Percentiles rank a stretch among this genome's conserved stretches.
Evolutionary conservation across 2,888 invertebrate genomes (phyloP).

Genomic region (Deilephila elpenor): DNA sequence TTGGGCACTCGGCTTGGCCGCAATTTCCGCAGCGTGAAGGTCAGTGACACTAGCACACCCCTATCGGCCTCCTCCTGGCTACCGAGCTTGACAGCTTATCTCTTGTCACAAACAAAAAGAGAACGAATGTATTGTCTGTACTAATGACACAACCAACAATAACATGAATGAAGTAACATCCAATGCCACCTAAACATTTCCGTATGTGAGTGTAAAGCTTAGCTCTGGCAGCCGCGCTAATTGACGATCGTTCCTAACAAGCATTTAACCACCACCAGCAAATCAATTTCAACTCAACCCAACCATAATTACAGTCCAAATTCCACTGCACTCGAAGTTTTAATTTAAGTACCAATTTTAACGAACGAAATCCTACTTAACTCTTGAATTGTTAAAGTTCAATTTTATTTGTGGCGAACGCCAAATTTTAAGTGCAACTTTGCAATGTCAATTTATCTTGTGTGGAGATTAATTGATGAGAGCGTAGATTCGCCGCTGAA

Average conservation of each 20-base stretch:
- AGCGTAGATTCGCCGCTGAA: background rate
- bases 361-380: background rate
- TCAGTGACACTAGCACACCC: too few species aligned
- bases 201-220: background rate
- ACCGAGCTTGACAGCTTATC: too few species aligned
- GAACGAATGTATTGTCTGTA: background rate
- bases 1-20: too few species aligned
- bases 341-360: background rate
- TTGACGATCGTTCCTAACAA: conserved; percentile 1
- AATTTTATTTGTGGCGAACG: background rate
- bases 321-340: background rate
- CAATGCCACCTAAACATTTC: background rate
- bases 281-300: background rate
- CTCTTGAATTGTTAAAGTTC: background rate
- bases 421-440: background rate
- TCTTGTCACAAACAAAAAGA: background rate
- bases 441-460: background rate
- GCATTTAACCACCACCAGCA: background rate
- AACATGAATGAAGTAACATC: background rate
- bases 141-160: too few species aligned
- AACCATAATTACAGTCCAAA: background rate
- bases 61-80: too few species aligned
- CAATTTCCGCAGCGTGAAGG: too few species aligned
- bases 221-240: background rate
- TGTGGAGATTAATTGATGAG: background rate